A percentile compares a stretch with the other conserved stretches of the same genome.
These are phyloP conservation scores for Gallinago stenura DNA, from an alignment of 2,797 vertebrate species.

Conservation along the genomic window DNA sequence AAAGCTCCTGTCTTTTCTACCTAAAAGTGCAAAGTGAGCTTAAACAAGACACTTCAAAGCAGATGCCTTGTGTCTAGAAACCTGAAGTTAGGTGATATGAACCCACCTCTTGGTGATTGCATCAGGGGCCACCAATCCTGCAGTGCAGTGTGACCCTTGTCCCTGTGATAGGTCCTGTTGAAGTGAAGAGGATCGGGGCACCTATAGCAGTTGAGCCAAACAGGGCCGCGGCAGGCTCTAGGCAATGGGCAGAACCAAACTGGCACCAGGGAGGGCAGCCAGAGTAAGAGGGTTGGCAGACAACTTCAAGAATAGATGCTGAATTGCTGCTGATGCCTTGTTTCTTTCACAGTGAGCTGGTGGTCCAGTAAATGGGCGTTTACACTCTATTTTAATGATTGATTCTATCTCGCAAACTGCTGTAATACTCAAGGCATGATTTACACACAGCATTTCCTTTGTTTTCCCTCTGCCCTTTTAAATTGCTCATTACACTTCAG, in stretches of 20 bases:
- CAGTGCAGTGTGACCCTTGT: not conserved
- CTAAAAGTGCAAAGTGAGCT: not conserved
- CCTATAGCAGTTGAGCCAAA: not conserved
- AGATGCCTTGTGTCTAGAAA: not conserved
- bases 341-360: not conserved
- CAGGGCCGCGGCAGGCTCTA: too few species aligned
- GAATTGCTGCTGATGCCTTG: not conserved
- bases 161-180: not conserved
- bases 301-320: not conserved
- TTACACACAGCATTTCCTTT: constrained; percentile 15
- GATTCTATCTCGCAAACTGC: not conserved
- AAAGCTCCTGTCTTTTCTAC: not conserved
- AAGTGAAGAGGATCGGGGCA: not conserved
- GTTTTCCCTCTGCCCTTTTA: constrained; percentile 26
- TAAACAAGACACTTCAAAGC: not conserved
- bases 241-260: not conserved
- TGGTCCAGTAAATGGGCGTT: not conserved
- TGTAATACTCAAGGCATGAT: not conserved
- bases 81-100: not conserved
- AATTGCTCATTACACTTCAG: not conserved
- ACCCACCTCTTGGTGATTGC: not conserved
- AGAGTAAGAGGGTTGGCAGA: not conserved
- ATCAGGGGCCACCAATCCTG: not conserved
- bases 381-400: not conserved
- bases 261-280: not conserved